Percentiles rank a stretch among this genome's conserved stretches.
Conservation (phyloP, 2,113 vertebrate genomes). For the Crotalus tigris region DNA sequence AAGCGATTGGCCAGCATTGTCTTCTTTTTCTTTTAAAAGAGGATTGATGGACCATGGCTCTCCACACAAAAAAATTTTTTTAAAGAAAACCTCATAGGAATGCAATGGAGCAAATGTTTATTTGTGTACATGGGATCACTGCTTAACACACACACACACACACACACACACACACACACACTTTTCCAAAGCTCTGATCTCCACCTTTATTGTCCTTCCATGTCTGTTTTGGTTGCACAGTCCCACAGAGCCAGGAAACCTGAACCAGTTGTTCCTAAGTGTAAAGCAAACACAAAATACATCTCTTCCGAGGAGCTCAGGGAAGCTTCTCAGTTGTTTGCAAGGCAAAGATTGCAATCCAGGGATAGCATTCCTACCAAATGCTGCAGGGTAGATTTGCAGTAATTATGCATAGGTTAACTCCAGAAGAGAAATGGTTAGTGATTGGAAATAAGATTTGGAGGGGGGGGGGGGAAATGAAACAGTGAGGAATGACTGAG, state of each 20-base stretch:
- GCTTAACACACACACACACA: not conserved
- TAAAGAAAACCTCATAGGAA: not conserved
- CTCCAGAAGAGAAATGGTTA: not conserved
- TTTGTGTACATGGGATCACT: not conserved
- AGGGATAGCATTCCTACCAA: not conserved
- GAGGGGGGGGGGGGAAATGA: not conserved
- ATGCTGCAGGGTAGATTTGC: not conserved
- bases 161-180: not conserved
- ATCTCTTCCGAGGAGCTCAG: not conserved
- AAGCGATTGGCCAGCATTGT: not conserved
- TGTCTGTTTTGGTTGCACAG: not conserved
- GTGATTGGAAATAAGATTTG: not conserved
- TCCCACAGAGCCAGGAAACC: not conserved
- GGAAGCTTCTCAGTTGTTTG: not conserved
- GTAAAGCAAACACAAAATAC: not conserved
- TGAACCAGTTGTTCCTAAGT: not conserved
- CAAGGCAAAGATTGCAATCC: not conserved
- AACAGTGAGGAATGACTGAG: not conserved
- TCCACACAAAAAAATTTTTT: not conserved
- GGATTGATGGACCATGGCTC: not conserved
- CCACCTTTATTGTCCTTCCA: not conserved
- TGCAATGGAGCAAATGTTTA: not conserved
- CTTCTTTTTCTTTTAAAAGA: not conserved
- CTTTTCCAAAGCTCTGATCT: not conserved
- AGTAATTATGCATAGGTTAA: not conserved